Percentiles rank a stretch among this genome's conserved stretches.
phyloP scores from a whole-genome alignment of 2,797 vertebrate genomes.

The Silurus aristotelis region DNA sequence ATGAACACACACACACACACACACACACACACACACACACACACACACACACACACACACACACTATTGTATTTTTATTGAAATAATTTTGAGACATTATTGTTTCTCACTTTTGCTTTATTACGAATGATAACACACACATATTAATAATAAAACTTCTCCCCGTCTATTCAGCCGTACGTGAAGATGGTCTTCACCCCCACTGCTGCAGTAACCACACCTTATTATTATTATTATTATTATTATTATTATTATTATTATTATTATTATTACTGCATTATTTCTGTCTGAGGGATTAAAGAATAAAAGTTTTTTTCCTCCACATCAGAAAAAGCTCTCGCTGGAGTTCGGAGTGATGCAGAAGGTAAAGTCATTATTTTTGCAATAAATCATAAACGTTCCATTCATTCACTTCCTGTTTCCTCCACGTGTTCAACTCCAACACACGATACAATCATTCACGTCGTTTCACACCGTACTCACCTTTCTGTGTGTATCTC shows the following conservation, averaged over 20 bases:
- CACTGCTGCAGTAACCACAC: conserved; percentile 54
- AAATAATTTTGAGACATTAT: too few relatives aligned
- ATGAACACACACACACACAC: conserved; percentile 11
- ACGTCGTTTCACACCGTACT: background rate
- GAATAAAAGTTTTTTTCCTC: conserved; percentile 31
- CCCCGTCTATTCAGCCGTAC: conserved; percentile 56
- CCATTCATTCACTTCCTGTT: background rate
- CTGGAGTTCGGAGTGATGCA: conserved; percentile 61
- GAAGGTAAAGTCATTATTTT: conserved; percentile 61
- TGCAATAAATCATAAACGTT: background rate
- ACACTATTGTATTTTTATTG: too few relatives aligned
- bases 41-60: background rate
- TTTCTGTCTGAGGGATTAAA: background rate
- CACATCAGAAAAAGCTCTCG: conserved; percentile 56
- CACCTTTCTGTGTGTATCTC: background rate
- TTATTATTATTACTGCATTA: background rate
- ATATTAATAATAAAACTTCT: background rate
- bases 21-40: background rate
- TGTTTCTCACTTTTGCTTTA: background rate
- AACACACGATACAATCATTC: background rate
- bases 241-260: too few relatives aligned
- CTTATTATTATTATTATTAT: too few relatives aligned
- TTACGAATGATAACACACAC: background rate
- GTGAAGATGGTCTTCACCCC: conserved; percentile 62
- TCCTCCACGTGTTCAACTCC: background rate